These are phyloP conservation scores for Upupa epops DNA, from an alignment of 2,113 vertebrate genomes.

Conservation along the genomic window DNA sequence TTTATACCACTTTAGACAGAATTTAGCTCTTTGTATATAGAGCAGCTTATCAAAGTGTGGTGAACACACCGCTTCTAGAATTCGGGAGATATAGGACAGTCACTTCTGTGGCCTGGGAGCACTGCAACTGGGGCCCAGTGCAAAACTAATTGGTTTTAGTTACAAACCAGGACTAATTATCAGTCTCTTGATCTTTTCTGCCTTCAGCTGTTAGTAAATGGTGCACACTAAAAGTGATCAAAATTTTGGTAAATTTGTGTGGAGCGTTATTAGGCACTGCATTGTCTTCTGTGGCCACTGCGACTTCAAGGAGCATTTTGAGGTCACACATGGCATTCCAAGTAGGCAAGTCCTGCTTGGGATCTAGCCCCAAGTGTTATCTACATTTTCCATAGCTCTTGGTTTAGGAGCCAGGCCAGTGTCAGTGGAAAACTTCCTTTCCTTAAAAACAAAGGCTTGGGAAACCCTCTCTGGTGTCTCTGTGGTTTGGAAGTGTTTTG, in stretches of 20 bases:
- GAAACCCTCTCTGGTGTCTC: background rate
- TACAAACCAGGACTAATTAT: background rate
- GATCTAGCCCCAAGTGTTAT: background rate
- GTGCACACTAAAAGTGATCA: background rate
- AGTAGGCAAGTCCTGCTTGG: background rate
- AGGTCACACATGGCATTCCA: background rate
- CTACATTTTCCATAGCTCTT: background rate
- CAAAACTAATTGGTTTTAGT: background rate
- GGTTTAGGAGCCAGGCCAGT: background rate
- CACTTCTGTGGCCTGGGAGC: background rate
- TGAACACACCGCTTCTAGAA: background rate
- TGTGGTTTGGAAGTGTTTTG: background rate
- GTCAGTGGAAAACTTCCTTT: conserved; percentile 5
- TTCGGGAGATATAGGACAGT: background rate
- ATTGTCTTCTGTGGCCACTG: background rate
- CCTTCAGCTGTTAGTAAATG: background rate
- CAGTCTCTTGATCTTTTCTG: background rate
- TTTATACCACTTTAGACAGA: conserved; percentile 10
- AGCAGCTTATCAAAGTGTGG: background rate
- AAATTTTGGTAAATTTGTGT: background rate
- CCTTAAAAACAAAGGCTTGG: background rate
- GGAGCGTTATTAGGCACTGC: background rate
- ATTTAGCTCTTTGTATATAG: background rate
- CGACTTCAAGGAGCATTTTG: background rate
- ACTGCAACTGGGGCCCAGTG: background rate